Conservation (phyloP, 1,140 invertebrate species). For the Kradibia gibbosae region DNA sequence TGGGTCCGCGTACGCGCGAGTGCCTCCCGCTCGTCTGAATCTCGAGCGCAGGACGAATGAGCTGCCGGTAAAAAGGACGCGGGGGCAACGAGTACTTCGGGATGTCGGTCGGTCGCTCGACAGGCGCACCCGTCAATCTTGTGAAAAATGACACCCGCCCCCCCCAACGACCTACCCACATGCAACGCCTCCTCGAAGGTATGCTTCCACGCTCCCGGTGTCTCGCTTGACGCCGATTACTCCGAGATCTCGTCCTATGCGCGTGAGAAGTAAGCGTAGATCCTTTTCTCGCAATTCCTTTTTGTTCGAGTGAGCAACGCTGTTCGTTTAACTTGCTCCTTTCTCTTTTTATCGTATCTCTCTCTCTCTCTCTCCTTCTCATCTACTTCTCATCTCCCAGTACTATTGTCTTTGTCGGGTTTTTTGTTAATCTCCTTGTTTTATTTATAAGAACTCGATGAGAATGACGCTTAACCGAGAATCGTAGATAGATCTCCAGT, state of each 20-base stretch:
- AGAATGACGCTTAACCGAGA: too few species aligned
- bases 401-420: too few species aligned
- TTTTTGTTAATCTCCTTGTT: too few species aligned
- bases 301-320: too few species aligned
- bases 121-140: neutral
- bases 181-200: too few species aligned
- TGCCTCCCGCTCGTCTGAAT: neutral
- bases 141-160: neutral
- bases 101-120: slow-evolving; percentile 4
- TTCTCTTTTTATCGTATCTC: too few species aligned
- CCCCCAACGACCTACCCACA: too few species aligned
- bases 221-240: neutral
- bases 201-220: neutral
- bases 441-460: too few species aligned
- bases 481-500: neutral
- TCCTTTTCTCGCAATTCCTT: too few species aligned
- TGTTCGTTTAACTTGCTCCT: too few species aligned
- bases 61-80: neutral
- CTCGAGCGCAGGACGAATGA: neutral
- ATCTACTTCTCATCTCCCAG: neutral
- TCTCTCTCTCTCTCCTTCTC: neutral
- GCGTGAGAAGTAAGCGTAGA: neutral
- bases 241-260: neutral
- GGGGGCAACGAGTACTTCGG: neutral
- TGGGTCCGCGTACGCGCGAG: neutral